phyloP scores from a whole-genome alignment of 30 jellyfish, hydroid and myxozoan genomes.

The Hydractinia symbiolongicarpus region DNA sequence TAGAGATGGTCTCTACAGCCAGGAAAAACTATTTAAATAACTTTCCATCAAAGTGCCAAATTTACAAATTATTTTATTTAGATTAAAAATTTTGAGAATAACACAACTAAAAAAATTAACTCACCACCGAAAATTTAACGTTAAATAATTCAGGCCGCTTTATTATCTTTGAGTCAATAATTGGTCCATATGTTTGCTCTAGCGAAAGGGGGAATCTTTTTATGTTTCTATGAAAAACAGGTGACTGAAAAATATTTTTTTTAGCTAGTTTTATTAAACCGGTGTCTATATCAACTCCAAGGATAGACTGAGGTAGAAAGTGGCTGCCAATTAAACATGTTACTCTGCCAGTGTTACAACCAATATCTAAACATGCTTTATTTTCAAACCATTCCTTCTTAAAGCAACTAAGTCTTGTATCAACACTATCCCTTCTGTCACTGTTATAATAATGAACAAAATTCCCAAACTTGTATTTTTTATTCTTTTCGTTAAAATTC shows the following conservation, averaged over 20 bases:
- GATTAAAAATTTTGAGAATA: no score
- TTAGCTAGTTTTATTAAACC: slow-evolving; percentile 55
- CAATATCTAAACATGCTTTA: slow-evolving; percentile 76
- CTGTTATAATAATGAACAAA: slow-evolving; percentile 54
- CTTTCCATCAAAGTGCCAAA: no score
- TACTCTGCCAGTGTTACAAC: slow-evolving; percentile 85
- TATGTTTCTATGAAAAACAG: not conserved
- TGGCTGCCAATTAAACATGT: slow-evolving; percentile 61
- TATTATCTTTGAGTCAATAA: not conserved
- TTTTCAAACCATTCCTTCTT: slow-evolving; percentile 59
- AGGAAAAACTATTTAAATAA: no score
- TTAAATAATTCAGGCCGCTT: no score
- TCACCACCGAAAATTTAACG: no score
- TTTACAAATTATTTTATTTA: no score
- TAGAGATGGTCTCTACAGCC: no score
- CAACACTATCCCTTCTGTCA: slow-evolving; percentile 15
- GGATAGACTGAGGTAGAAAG: slow-evolving; percentile 51
- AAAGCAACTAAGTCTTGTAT: slow-evolving; percentile 10
- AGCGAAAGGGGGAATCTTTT: slow-evolving; percentile 53
- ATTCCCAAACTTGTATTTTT: slow-evolving; percentile 68
- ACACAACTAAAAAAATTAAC: no score
- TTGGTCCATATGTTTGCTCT: slow-evolving; percentile 74
- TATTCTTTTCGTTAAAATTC: slow-evolving; percentile 41
- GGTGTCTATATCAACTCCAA: slow-evolving; percentile 81
- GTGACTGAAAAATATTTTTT: slow-evolving; percentile 25